Evolutionary conservation across 2,888 invertebrate species (phyloP).

Genomic region (Lithosia quadra): DNA sequence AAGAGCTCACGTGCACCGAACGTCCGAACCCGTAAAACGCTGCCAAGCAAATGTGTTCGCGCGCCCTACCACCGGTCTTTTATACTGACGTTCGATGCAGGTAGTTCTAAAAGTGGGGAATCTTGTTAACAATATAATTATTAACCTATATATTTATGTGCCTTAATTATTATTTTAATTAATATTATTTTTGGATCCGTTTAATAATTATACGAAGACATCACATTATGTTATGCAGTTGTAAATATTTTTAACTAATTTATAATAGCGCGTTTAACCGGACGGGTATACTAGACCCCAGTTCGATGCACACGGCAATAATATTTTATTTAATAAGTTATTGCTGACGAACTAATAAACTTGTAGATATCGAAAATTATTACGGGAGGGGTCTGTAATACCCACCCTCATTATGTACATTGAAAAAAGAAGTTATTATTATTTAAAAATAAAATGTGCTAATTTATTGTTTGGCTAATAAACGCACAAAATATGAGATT

Average conservation of each 20-base stretch:
- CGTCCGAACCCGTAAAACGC: no score
- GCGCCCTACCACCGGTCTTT: no score
- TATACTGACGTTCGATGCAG: no score
- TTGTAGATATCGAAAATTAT: neutral
- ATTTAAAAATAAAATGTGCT: neutral
- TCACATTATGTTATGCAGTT: constrained; percentile 39
- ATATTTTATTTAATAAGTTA: neutral
- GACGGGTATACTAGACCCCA: neutral
- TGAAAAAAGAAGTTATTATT: neutral
- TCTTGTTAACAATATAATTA: no score
- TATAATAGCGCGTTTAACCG: neutral
- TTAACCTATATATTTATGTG: constrained; percentile 7
- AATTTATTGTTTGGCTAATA: neutral
- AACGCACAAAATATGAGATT: constrained; percentile 1
- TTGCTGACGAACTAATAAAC: neutral
- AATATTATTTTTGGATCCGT: constrained; percentile 38
- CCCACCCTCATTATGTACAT: neutral
- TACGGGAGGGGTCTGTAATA: neutral
- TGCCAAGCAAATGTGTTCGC: no score
- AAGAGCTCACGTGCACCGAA: no score
- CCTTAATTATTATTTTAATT: constrained; percentile 29
- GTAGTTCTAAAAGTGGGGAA: no score
- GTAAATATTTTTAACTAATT: constrained; percentile 41
- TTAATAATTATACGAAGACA: constrained; percentile 27
- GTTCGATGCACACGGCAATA: neutral